Base-by-base conservation (phyloP, 53 echinoderm and acorn worm genomes). In the Stichopus horrens region DNA sequence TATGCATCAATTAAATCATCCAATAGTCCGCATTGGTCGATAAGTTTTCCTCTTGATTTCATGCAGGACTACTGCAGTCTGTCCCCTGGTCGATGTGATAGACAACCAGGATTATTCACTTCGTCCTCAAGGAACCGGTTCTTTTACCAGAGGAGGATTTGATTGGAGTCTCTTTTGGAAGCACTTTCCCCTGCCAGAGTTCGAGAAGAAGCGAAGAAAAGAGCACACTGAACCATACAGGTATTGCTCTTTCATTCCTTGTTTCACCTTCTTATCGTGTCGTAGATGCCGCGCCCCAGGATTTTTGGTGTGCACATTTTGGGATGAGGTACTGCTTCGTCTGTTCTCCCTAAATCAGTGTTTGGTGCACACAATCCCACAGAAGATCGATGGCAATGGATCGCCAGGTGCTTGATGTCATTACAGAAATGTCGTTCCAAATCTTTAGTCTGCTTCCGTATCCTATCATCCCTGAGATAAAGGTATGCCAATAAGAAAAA, bases 81-180 rank as follows among this genome's bases (percentile, higher is more conserved):
- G 94, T 74, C 98, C 98, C 7, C 86, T 98, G 54, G 94, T 98
- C 10, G 98, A 98, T 86, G 98, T 98, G 60, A 96, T 98, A 19
- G 95, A 94, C 89, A 96, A 98, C 89, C 86, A 90, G 93, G 92
- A 93, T 75, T 98, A 89, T 86, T 81, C 66, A 52, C 79, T 94
- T 52, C 91, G 90, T 58, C 93, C 95, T 11, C 95, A 95, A 66
- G 98, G 98, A 5, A 91, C 93, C 4, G 97, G 97, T 8, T 95
- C 94, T 57, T 92, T 89, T 65, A 90, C 93, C 56, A 75, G 95
- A 52, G 98, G 98, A n/a, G 98, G 95, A 7, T 98, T 98, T 91
- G 98, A 96, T 80, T 97, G 98, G 98, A 94, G 94, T 86, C 92
- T 97, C 60, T 98, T 93, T 81, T 98, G 95, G 95, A 98, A 98